Evolutionary conservation across 2,113 vertebrate genomes (phyloP).

Genomic region (Oryctolagus cuniculus): DNA sequence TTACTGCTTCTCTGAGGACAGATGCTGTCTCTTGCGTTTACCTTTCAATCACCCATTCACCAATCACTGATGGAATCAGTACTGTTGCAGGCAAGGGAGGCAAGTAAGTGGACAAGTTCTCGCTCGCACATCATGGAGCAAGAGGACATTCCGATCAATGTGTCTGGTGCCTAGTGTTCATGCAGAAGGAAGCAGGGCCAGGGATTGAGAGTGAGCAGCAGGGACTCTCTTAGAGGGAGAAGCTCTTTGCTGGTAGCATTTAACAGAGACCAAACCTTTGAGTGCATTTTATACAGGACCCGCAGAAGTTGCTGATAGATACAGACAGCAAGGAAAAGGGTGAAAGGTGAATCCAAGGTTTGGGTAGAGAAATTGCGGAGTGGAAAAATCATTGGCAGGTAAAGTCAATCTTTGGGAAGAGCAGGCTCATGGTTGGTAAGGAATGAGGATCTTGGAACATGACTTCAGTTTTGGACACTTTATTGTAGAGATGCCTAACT

Average conservation of each 20-base stretch:
- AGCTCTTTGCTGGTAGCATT: neutral
- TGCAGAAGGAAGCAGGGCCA: neutral
- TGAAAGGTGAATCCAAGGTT: neutral
- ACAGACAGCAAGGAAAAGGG: neutral
- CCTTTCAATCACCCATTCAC: neutral
- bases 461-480: neutral
- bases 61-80: neutral
- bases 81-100: neutral
- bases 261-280: neutral
- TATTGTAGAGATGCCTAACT: neutral
- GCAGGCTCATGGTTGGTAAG: neutral
- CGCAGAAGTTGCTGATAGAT: neutral
- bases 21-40: neutral
- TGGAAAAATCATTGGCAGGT: neutral
- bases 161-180: too few species aligned
- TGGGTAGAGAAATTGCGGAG: neutral
- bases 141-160: neutral
- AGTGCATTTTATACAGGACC: neutral
- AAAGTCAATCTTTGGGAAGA: neutral
- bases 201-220: fast-evolving
- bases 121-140: neutral
- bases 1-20: neutral
- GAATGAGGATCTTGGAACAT: neutral
- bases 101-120: neutral
- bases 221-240: neutral